Evolutionary conservation across 1,140 invertebrate species (phyloP).

Genomic region (Cyrtorhinus lividipennis): DNA sequence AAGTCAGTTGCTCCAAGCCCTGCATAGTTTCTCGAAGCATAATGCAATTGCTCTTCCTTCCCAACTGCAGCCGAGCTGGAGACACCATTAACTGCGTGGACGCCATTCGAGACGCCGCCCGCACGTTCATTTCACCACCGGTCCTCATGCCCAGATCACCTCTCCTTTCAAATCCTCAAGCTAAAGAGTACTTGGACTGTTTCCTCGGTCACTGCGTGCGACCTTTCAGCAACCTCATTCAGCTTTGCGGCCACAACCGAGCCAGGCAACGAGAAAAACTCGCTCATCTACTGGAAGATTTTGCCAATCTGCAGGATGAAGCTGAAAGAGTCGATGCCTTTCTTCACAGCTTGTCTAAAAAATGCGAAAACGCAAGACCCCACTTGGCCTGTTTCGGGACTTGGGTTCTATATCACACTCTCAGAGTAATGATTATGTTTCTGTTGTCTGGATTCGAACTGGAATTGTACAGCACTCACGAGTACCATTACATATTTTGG

Average conservation of each 20-base stretch:
- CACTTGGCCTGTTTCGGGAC: constrained; percentile 83
- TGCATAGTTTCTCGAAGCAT: constrained; percentile 90
- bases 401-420: constrained; percentile 92
- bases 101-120: constrained; percentile 68
- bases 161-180: constrained; percentile 46
- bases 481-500: constrained; percentile 93
- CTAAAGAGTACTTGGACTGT: constrained; percentile 72
- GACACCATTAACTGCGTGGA: constrained; percentile 49
- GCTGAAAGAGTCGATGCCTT: constrained; percentile 81
- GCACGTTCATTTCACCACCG: constrained; percentile 76
- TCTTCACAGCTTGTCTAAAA: constrained; percentile 54
- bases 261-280: constrained; percentile 88
- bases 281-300: constrained; percentile 74
- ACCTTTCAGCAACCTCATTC: constrained; percentile 73
- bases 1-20: constrained; percentile 74
- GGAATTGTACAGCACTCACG: constrained; percentile 89
- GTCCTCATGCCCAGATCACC: constrained; percentile 53
- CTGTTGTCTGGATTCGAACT: constrained; percentile 87
- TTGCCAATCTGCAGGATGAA: constrained; percentile 85
- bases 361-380: constrained; percentile 48
- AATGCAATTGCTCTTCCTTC: constrained; percentile 66
- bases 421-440: constrained; percentile 91
- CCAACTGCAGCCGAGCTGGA: constrained; percentile 33
- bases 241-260: constrained; percentile 85
- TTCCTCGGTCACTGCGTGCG: constrained; percentile 78